Evolutionary conservation across 2,113 vertebrate genomes (phyloP).

Genomic region (Craseonycteris thonglongyai): DNA sequence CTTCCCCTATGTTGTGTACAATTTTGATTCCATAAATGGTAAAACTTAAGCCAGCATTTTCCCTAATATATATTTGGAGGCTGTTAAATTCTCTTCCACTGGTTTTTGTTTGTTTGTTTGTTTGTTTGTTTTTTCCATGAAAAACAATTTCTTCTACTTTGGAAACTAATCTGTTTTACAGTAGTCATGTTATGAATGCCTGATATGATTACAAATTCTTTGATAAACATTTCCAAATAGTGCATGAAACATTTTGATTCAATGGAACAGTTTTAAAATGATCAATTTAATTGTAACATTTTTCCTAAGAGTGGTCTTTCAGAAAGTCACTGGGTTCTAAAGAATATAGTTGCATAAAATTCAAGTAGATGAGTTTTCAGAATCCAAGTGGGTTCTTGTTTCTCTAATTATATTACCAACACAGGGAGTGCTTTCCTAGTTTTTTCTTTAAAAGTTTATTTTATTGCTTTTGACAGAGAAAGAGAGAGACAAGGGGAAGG

Average conservation of each 20-base stretch:
- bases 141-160: not conserved
- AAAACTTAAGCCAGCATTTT: not conserved
- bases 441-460: no score
- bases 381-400: slow-evolving; percentile 8
- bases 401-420: not conserved
- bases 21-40: not conserved
- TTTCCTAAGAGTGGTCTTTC: not conserved
- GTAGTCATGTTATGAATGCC: not conserved
- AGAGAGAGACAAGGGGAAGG: no score
- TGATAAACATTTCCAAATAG: not conserved
- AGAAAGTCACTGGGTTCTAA: not conserved
- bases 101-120: not conserved
- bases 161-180: not conserved
- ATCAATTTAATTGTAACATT: not conserved
- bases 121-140: no score
- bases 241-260: slow-evolving; percentile 17
- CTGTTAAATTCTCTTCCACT: not conserved
- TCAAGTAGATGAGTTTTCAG: not conserved
- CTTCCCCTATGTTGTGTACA: no score
- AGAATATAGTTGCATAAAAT: not conserved
- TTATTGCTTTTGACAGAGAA: no score
- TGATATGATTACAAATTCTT: not conserved
- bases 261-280: not conserved
- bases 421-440: not conserved
- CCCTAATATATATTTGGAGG: not conserved